Base-by-base conservation (phyloP, 2,113 vertebrate genomes). In the Amphiprion percula region DNA sequence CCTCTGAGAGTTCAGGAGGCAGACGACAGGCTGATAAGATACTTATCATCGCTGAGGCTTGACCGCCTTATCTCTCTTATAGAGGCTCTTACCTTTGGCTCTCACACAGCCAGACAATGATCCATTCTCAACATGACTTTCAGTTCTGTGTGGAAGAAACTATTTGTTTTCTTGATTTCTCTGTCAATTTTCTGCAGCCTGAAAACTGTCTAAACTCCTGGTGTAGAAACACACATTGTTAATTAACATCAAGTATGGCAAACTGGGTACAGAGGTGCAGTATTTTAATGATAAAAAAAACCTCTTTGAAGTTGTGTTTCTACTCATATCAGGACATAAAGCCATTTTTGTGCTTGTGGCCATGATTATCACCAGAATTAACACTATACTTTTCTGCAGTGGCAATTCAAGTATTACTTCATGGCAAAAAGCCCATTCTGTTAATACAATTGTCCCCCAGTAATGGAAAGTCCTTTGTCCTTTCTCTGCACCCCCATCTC, bases 21-120 rank as follows among this genome's bases (percentile, higher is more conserved):
- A 84, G 80, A 76, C 87, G 64, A 92, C 91, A 92, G 77, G 70
- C 81, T 68, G 91, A 93, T 92, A 92, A 92, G 91, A 94, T 92
- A 61, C 80, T 88, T 91, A 93, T 93, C 91, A 46, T 47, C 16
- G 10, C 81, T 16, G 66, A 78, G 77, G 77, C 83, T 85, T 77
- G 26, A 63, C 56, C 14, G 60, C 62, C 80, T 90, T 93, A 92
- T 92, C 88, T 23, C 69, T 79, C 53, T 37, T 52, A 83, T 37
- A 80, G 75, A 77, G 52, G 44, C 77, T 82, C 60, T 82, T 86
- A 73, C 77, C 74, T 82, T 79, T 88, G 87, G 66, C 79, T 81
- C 59, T 73, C 60, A 77, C 77, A 62, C 87, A 74, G 63, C n/a
- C 75, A 88, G 56, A 87, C 87, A 84, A 88, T 79, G 83, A 92